Conservation (phyloP, 2,888 invertebrate genomes). For the Ormia ochracea region DNA sequence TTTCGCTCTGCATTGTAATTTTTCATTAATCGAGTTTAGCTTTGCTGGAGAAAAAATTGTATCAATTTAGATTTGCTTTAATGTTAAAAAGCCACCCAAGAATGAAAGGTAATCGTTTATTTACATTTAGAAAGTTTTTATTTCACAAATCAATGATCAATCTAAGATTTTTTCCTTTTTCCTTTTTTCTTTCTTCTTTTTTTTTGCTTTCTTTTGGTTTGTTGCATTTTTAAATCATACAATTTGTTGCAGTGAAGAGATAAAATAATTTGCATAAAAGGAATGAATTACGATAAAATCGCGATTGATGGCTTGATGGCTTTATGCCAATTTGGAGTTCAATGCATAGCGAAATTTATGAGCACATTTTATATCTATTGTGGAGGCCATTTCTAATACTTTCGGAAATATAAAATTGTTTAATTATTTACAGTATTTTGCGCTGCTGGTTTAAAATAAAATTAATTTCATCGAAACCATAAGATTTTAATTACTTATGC, state of each 20-base stretch:
- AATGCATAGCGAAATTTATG: neutral
- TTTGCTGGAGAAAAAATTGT: neutral
- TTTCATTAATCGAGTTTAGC: neutral
- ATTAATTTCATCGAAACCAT: no score
- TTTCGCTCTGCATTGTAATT: neutral
- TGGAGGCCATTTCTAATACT: neutral
- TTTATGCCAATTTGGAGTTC: neutral
- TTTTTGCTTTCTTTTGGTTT: slow-evolving; percentile 1
- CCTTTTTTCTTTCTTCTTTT: neutral
- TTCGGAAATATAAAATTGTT: neutral
- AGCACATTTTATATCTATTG: neutral
- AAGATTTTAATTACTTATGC: no score
- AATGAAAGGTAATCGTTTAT: slow-evolving; percentile 46
- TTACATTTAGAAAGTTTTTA: slow-evolving; percentile 51
- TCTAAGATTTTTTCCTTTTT: slow-evolving; percentile 29
- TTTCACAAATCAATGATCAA: slow-evolving; percentile 43
- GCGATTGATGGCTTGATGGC: slow-evolving; percentile 30
- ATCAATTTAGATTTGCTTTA: neutral
- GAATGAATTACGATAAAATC: neutral
- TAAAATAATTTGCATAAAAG: slow-evolving; percentile 35
- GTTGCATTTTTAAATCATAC: slow-evolving; percentile 15
- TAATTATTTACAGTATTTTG: no score
- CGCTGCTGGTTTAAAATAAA: no score
- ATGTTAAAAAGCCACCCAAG: slow-evolving; percentile 42
- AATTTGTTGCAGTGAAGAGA: slow-evolving; percentile 43